Evolutionary conservation across 2,888 invertebrate species (phyloP).

Genomic region (Chalcis sispes): DNA sequence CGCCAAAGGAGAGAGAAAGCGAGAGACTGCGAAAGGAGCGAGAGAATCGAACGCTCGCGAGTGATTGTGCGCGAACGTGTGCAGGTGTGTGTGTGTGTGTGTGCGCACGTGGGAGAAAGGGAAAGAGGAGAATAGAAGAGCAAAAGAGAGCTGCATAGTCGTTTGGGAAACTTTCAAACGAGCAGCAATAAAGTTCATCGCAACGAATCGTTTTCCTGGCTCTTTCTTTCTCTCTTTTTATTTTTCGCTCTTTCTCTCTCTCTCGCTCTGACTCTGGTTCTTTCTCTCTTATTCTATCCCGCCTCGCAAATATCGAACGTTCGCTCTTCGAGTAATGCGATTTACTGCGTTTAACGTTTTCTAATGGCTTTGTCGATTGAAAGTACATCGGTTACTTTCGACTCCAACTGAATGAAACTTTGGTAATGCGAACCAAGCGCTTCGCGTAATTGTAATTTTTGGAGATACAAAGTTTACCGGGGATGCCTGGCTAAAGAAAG

Average conservation of each 20-base stretch:
- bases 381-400: constrained; percentile 51
- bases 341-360: constrained; percentile 57
- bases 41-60: not conserved
- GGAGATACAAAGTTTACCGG: constrained; percentile 18
- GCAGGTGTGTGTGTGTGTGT: not conserved
- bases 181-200: constrained; percentile 56
- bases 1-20: not conserved
- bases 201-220: constrained; percentile 48
- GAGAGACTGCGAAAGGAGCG: constrained; percentile 1
- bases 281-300: constrained; percentile 3
- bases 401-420: constrained; percentile 30
- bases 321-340: constrained; percentile 49
- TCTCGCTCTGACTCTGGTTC: constrained; percentile 10
- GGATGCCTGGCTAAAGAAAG: not conserved
- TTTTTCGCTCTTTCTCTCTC: constrained; percentile 1
- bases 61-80: too few relatives aligned
- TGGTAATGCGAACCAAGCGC: not conserved
- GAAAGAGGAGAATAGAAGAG: not conserved
- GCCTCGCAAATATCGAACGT: constrained; percentile 50
- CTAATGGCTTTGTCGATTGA: constrained; percentile 57
- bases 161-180: constrained; percentile 56
- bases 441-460: constrained; percentile 44
- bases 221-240: constrained; percentile 13
- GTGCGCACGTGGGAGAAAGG: constrained; percentile 3
- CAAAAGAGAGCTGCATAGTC: constrained; percentile 35